Conservation (phyloP, 2,888 invertebrate genomes). For the Desoria tigrina region DNA sequence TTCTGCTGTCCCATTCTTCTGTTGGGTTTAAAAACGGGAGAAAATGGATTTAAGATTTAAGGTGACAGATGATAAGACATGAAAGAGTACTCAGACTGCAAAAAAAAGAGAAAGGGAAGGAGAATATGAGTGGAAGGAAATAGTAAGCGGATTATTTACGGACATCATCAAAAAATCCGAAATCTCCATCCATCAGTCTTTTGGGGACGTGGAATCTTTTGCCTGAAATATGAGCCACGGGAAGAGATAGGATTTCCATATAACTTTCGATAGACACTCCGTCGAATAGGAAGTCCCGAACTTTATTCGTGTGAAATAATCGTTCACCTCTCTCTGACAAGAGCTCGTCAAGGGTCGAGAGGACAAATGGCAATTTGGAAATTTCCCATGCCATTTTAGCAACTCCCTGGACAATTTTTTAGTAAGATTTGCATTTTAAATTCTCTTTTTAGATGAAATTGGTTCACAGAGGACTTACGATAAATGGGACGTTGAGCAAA, state of each 20-base stretch:
- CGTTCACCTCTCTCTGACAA: slow-evolving; percentile 47
- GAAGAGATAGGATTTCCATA: slow-evolving; percentile 49
- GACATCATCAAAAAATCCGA: slow-evolving; percentile 53
- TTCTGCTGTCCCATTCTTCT: slow-evolving; percentile 50
- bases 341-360: slow-evolving; percentile 48
- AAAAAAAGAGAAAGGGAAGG: neutral
- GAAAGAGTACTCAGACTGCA: neutral
- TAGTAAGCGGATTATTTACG: too few species aligned
- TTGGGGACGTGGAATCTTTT: slow-evolving; percentile 43
- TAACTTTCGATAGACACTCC: slow-evolving; percentile 51
- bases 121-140: neutral
- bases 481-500: slow-evolving; percentile 48
- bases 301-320: slow-evolving; percentile 49
- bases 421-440: neutral
- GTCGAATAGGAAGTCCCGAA: slow-evolving; percentile 49
- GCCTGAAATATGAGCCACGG: slow-evolving; percentile 34
- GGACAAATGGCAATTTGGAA: slow-evolving; percentile 45
- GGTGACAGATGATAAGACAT: too few species aligned
- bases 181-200: slow-evolving; percentile 48
- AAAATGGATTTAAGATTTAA: neutral
- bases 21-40: neutral
- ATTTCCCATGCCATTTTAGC: slow-evolving; percentile 50
- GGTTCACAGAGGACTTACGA: slow-evolving; percentile 32
- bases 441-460: too few species aligned
- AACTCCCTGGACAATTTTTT: slow-evolving; percentile 37